A percentile compares a stretch with the other conserved stretches of the same genome.
These are phyloP conservation scores for Tauraco erythrolophus DNA, from an alignment of 2,113 vertebrate species.

Conservation along the genomic window DNA sequence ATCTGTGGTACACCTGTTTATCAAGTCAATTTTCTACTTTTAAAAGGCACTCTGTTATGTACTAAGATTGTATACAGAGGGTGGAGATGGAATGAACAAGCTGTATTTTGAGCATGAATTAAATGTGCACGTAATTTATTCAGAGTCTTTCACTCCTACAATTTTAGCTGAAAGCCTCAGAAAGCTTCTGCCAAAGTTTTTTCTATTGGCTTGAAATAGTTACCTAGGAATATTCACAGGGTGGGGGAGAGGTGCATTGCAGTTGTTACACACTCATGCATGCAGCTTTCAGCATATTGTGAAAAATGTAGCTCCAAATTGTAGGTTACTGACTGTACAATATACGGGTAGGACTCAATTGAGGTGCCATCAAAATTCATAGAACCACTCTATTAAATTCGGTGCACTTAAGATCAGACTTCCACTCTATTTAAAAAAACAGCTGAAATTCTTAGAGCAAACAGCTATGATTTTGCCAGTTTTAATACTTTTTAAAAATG, in stretches of 20 bases:
- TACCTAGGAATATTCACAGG: not conserved
- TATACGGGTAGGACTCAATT: not conserved
- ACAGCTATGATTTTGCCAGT: not conserved
- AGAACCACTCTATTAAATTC: not conserved
- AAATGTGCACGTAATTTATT: slow-evolving; percentile 30
- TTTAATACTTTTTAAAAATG: not conserved
- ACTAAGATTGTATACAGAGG: not conserved
- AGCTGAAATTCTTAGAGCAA: not conserved
- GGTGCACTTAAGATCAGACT: not conserved
- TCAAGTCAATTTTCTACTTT: not conserved
- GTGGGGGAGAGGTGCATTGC: not conserved
- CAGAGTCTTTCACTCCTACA: slow-evolving; percentile 12
- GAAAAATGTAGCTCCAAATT: not conserved
- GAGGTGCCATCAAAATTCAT: not conserved
- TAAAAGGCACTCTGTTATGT: not conserved
- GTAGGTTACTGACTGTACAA: not conserved
- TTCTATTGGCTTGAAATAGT: not conserved
- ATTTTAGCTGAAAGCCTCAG: slow-evolving; percentile 34
- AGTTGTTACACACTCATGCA: not conserved
- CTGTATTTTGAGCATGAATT: slow-evolving; percentile 17
- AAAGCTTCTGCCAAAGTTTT: not conserved
- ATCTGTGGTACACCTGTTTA: not conserved
- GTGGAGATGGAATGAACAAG: not conserved
- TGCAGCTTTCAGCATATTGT: not conserved
- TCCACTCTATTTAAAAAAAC: not conserved